Evolutionary conservation across 1,140 invertebrate genomes (phyloP), one percentile per base, ranked within the genome.

Genomic region (Colletes gigas): DNA sequence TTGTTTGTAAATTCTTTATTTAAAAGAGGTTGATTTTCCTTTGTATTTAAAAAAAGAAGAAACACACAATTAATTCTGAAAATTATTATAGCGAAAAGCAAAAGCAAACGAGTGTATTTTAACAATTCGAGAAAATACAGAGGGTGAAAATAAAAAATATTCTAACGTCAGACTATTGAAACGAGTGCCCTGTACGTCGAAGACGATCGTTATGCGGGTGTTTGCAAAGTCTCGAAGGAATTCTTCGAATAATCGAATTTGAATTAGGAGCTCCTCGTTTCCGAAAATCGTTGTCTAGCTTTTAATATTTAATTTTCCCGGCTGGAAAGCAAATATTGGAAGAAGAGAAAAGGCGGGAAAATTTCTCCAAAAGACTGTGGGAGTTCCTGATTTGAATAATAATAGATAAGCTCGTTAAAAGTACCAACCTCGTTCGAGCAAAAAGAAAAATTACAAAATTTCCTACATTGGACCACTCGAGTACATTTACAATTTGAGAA

Each of bases 151-250:
- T 30, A 30, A 30, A 30, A 30, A 30, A 30, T 30, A 30, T 30
- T 30, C 30, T 30, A 30, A 30, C 30, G 30, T 30, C 30, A 30
- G 30, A 30, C 0, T 30, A 30, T 30, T 30, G 2, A 30, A 30
- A 30, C 30, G 30, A 30, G 30, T 30, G 30, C 30, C 30, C 30
- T 47, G 52, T 8, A 55, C 30, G n/a, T 52, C 6, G n/a, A 60
- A 63, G 4, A 44, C 50, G 79, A 74, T 81, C 79, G 65, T 60
- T 44, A 76, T 67, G 65, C 72, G 73, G 79, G 72, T 76, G 78
- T 81, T 80, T 62, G 1, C 14, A 19, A 19, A 50, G 14, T 57
- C 47, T 44, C 39, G 41, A 57, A 12, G n/a, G 4, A 10, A 14
- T 44, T 54, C 52, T 30, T 9, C 39, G 3, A 17, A 15, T 19